These are phyloP conservation scores for Gymnocypris eckloni DNA, from an alignment of 2,797 vertebrate genomes.

Conservation along the genomic window DNA sequence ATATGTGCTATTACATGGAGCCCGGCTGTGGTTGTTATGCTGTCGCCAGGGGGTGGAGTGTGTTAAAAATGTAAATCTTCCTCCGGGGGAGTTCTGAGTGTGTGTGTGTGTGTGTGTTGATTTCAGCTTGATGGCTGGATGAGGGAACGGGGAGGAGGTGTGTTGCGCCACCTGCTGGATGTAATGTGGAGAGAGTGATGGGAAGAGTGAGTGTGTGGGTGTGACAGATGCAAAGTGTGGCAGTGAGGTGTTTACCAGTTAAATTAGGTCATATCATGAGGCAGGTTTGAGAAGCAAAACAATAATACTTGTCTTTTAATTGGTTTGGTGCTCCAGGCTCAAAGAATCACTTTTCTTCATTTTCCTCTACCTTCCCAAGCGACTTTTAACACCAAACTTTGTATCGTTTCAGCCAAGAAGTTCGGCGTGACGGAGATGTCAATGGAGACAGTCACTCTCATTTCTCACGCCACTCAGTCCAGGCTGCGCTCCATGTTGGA, in stretches of 20 bases:
- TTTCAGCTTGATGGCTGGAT: conserved; percentile 40
- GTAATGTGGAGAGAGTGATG: conserved; percentile 6
- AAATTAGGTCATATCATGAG: conserved; percentile 40
- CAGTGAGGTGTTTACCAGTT: conserved; percentile 39
- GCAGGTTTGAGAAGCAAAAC: conserved; percentile 28
- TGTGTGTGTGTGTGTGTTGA: conserved; percentile 17
- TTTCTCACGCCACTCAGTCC: conserved; percentile 91
- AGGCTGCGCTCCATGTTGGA: conserved; percentile 86
- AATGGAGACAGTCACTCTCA: conserved; percentile 89
- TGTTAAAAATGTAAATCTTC: conserved; percentile 63
- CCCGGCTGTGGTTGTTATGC: conserved; percentile 60
- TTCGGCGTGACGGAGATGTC: conserved; percentile 90
- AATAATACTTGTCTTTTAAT: conserved; percentile 14
- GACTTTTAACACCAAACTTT: conserved; percentile 29
- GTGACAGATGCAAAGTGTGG: conserved; percentile 29
- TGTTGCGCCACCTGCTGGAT: conserved; percentile 51
- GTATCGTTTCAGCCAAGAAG: conserved; percentile 82
- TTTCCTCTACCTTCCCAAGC: neutral
- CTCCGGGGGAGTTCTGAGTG: conserved; percentile 46
- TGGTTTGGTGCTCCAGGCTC: neutral
- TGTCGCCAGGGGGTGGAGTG: conserved; percentile 55
- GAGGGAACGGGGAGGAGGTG: conserved; percentile 4
- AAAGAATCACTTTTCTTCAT: neutral
- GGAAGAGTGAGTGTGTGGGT: conserved; percentile 40
- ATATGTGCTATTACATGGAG: conserved; percentile 61